Percentiles rank a stretch among this genome's conserved stretches.
Conservation (phyloP, 2,113 vertebrate genomes). For the Scartelaos histophorus region DNA sequence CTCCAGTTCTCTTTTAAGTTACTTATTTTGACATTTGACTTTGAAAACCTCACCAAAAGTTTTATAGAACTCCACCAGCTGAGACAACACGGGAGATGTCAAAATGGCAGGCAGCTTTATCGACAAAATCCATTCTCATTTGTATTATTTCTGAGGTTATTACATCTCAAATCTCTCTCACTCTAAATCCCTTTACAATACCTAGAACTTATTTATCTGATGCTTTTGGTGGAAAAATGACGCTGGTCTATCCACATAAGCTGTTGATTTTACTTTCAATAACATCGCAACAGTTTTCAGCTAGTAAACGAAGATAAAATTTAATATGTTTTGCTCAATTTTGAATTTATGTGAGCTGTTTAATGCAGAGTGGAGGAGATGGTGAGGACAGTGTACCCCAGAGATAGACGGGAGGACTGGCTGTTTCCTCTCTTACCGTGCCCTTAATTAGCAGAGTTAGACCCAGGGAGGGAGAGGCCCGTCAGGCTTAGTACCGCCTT, state of each 20-base stretch:
- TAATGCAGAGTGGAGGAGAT: constrained; percentile 45
- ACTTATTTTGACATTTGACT: too few relatives aligned
- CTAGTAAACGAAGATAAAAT: not conserved
- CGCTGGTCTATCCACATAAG: not conserved
- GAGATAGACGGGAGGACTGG: constrained; percentile 64
- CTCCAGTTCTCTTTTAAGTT: too few relatives aligned
- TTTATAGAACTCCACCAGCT: not conserved
- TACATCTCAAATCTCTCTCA: not conserved
- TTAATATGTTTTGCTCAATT: not conserved
- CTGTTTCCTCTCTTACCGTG: constrained; percentile 63
- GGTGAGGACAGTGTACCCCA: constrained; percentile 50
- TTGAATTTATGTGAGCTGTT: constrained; percentile 6
- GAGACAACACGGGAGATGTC: not conserved
- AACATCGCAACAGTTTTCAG: constrained; percentile 8
- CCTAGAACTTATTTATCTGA: constrained; percentile 27
- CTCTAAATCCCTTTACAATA: constrained; percentile 3
- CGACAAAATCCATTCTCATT: not conserved
- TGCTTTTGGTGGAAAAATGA: constrained; percentile 13
- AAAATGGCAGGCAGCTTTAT: not conserved
- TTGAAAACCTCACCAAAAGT: too few relatives aligned
- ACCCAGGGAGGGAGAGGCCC: constrained; percentile 55
- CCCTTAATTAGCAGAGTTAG: constrained; percentile 72
- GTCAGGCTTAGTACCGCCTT: constrained; percentile 54
- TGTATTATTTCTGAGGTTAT: not conserved
- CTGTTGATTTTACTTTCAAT: constrained; percentile 21